phyloP scores from a whole-genome alignment of 2,113 vertebrate genomes.

The human (Homo sapiens) region DNA sequence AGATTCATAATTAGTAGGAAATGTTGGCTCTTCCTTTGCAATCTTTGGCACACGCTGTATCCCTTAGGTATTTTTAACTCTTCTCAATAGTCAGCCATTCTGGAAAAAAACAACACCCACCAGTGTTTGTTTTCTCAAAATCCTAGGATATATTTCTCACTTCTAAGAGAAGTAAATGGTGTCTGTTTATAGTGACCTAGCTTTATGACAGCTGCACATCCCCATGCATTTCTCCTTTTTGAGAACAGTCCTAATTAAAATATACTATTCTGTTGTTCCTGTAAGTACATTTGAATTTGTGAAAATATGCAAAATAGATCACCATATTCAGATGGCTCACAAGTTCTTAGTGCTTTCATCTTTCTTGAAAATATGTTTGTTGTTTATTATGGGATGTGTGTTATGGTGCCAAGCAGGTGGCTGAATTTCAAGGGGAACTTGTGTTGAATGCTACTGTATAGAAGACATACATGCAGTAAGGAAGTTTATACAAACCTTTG shows the following conservation, averaged over 20 bases:
- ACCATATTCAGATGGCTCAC: neutral
- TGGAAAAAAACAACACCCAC: neutral
- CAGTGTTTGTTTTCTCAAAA: conserved; percentile 11
- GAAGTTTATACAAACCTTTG: neutral
- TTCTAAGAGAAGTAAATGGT: neutral
- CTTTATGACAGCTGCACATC: neutral
- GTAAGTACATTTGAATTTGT: neutral
- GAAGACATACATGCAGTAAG: neutral
- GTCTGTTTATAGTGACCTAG: neutral
- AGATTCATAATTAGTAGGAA: neutral
- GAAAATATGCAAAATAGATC: neutral
- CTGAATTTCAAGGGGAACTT: neutral
- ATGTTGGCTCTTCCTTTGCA: neutral
- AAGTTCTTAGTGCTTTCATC: neutral
- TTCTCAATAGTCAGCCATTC: neutral
- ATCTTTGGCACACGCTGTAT: neutral
- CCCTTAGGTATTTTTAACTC: neutral
- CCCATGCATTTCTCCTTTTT: neutral
- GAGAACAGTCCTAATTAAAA: neutral
- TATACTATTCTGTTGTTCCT: neutral
- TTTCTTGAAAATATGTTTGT: neutral
- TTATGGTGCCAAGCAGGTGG: neutral
- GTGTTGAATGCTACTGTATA: neutral
- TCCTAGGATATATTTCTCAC: neutral
- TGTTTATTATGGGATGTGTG: neutral